These are phyloP conservation scores for Drosophila tropicalis DNA, from an alignment of 1,140 invertebrate genomes.

Conservation along the genomic window DNA sequence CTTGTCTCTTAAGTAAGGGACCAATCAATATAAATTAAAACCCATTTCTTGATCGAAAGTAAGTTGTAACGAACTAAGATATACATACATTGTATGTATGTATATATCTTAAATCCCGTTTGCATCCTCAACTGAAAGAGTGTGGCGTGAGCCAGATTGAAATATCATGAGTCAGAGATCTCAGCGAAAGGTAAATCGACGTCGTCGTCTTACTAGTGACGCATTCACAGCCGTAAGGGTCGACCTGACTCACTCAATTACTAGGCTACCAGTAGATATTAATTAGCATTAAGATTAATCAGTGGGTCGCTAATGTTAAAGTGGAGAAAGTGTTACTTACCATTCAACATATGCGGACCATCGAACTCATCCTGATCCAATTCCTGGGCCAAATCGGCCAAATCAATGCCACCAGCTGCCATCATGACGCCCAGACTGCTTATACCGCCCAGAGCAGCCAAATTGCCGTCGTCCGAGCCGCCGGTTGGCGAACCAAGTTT, in stretches of 20 bases:
- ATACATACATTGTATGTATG: too few species aligned
- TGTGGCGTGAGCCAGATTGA: neutral
- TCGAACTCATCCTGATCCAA: slow-evolving; percentile 92
- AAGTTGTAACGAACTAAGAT: too few species aligned
- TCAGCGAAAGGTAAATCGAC: neutral
- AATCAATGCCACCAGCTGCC: slow-evolving; percentile 84
- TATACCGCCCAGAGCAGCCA: slow-evolving; percentile 85
- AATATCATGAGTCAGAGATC: slow-evolving; percentile 1
- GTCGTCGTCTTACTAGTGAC: neutral
- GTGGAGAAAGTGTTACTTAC: slow-evolving; percentile 68
- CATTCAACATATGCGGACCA: slow-evolving; percentile 87
- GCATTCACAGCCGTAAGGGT: neutral
- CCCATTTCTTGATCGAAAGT: too few species aligned
- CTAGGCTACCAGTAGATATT: neutral
- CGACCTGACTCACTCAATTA: neutral
- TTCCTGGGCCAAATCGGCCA: slow-evolving; percentile 87
- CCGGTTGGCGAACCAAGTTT: slow-evolving; percentile 92
- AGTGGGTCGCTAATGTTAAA: neutral
- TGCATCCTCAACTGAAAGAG: neutral
- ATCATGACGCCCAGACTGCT: slow-evolving; percentile 86
- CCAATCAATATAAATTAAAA: too few species aligned
- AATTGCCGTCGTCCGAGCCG: slow-evolving; percentile 92
- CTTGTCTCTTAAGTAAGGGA: too few species aligned
- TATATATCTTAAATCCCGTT: neutral
- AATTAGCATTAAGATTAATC: slow-evolving; percentile 3